These are phyloP conservation scores for Gephyroberyx darwinii DNA, from an alignment of 2,797 vertebrate species.

Conservation along the genomic window DNA sequence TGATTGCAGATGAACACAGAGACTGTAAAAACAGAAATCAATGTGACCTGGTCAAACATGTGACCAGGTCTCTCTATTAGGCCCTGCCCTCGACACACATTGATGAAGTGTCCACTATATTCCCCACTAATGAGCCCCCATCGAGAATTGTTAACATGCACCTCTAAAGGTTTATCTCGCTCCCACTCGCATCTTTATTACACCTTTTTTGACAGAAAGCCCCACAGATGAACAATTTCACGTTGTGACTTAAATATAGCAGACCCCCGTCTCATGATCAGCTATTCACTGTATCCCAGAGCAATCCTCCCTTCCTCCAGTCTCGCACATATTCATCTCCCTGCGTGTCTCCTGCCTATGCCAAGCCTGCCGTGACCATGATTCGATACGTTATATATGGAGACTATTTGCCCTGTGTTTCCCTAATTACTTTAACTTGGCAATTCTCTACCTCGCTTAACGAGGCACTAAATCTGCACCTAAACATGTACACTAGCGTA, in stretches of 20 bases:
- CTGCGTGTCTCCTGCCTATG: conserved; percentile 19
- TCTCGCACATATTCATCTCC: conserved; percentile 34
- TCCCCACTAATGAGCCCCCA: conserved; percentile 70
- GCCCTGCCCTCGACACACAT: conserved; percentile 68
- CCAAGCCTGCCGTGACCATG: conserved; percentile 26
- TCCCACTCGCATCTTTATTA: conserved; percentile 33
- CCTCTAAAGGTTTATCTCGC: conserved; percentile 45
- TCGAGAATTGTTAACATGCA: conserved; percentile 70
- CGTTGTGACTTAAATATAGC: conserved; percentile 44
- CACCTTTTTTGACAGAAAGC: conserved; percentile 45
- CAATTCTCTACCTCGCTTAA: conserved; percentile 48
- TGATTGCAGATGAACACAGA: background rate
- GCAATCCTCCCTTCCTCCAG: conserved; percentile 21
- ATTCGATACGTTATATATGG: conserved; percentile 57
- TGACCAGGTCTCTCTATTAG: conserved; percentile 58
- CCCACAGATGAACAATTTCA: conserved; percentile 42
- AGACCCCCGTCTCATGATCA: conserved; percentile 50
- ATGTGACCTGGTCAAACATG: conserved; percentile 15
- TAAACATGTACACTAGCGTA: conserved; percentile 28
- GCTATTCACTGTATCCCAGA: conserved; percentile 24
- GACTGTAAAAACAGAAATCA: background rate
- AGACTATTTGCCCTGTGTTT: conserved; percentile 44
- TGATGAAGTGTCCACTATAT: conserved; percentile 70
- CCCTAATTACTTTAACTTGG: conserved; percentile 62
- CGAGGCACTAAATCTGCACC: conserved; percentile 46